Percentiles rank a stretch among this genome's conserved stretches.
Conservation (phyloP, 2,113 vertebrate genomes). For the Macroglossus sobrinus region DNA sequence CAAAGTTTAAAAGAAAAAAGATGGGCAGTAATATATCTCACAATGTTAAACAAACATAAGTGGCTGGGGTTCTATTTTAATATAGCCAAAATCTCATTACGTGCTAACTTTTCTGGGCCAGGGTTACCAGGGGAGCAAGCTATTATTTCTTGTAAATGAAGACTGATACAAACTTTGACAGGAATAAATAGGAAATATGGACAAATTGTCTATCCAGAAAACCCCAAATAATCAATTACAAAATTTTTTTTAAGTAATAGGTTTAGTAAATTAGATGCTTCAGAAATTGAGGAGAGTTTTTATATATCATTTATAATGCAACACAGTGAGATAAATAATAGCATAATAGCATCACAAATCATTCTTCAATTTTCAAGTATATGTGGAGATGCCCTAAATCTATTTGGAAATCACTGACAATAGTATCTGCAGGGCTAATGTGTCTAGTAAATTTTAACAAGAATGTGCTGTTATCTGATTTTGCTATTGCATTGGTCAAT, state of each 20-base stretch:
- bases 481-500: not conserved
- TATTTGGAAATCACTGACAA: not conserved
- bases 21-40: no score
- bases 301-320: not conserved
- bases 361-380: not conserved
- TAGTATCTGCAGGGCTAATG: no score
- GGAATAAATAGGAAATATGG: not conserved
- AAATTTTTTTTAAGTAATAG: not conserved
- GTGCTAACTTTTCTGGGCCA: not conserved
- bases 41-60: not conserved
- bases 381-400: not conserved
- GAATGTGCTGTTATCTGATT: not conserved
- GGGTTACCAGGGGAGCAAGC: fast-evolving
- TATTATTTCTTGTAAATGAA: not conserved
- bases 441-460: not conserved
- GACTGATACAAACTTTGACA: not conserved
- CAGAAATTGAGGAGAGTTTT: not conserved
- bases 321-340: not conserved
- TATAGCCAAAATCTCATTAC: not conserved
- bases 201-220: not conserved
- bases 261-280: not conserved
- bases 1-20: not conserved
- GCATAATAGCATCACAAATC: not conserved
- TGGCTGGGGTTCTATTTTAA: not conserved
- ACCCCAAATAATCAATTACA: not conserved